phyloP scores from a whole-genome alignment of 2,888 invertebrate species.

The Spilosoma lubricipeda region DNA sequence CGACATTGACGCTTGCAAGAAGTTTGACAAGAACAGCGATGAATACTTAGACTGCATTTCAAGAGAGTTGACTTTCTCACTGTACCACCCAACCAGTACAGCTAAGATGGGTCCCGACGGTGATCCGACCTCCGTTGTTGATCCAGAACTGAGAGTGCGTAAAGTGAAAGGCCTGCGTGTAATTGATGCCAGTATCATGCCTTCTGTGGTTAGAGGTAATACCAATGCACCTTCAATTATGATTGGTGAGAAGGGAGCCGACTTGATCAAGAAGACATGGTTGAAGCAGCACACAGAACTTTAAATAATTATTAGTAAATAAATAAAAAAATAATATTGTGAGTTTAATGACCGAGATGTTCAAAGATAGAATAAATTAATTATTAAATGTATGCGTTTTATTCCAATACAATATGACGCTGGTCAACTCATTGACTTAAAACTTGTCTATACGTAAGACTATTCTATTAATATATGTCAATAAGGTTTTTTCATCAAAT shows the following conservation, averaged over 20 bases:
- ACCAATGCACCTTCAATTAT: slow-evolving; percentile 87
- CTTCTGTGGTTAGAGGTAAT: slow-evolving; percentile 84
- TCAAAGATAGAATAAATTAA: neutral
- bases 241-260: slow-evolving; percentile 87
- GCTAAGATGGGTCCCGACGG: slow-evolving; percentile 83
- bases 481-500: too few species aligned
- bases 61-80: slow-evolving; percentile 81
- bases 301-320: slow-evolving; percentile 19
- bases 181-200: slow-evolving; percentile 87
- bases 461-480: neutral
- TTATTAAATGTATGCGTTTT: neutral
- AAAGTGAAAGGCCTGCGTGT: slow-evolving; percentile 83
- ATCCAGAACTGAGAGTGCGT: slow-evolving; percentile 80
- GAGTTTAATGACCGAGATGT: neutral
- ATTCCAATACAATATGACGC: neutral
- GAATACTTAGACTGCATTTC: slow-evolving; percentile 90
- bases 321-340: neutral
- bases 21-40: slow-evolving; percentile 84
- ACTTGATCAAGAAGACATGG: slow-evolving; percentile 83
- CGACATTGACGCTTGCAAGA: slow-evolving; percentile 85
- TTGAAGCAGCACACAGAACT: slow-evolving; percentile 45
- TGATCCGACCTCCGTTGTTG: slow-evolving; percentile 84
- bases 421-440: too few species aligned
- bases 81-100: slow-evolving; percentile 86
- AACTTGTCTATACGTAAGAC: too few species aligned